Evolutionary conservation across 2,888 invertebrate species (phyloP), one percentile per base, ranked within the genome.

Genomic region (Tachina grossa): DNA sequence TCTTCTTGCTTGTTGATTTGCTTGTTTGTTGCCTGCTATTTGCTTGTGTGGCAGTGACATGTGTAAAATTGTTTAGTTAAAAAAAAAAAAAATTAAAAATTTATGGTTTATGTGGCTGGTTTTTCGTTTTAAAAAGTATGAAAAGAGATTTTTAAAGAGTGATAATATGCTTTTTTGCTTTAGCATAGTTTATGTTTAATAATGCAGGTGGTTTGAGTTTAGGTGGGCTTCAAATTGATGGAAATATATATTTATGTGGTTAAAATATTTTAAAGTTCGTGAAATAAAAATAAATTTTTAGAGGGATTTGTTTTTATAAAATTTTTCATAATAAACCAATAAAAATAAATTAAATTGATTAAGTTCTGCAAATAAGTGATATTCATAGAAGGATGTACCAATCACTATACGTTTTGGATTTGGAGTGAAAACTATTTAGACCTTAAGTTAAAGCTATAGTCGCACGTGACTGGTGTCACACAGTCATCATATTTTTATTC

Each of bases 181-280:
- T 6, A 0, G 2, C 19, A 69, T 82, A 14, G 41, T 63, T 71
- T 51, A 9, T 47, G 11, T 51, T 51, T 65, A 65, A 61, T 19
- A 75, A 55, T 79, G 85, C 85, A 85, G 85, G 85, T 85, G 85
- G 82, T 82, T 84, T 59, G 10, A 8, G 4, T 63, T 80, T 66
- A 80, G 80, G 80, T 80, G 80, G 80, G 74, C 51, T 74, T 57
- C 8, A n/a, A 39, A 4, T 59, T 72, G n/a, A 45, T 49, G 19
- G 11, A 47, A 66, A 4, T 31, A 49, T 47, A 39, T 43, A 22
- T 22, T 22, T 22, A 2, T 22, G 22, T 22, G 22, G 22, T 2
- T 2, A 22, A 22, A 22, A 10, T 2, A 39, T 57, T 39, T 55
- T 5, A 1, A 31, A 47, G 19, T 57, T 71, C 10, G n/a, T 31